Evolutionary conservation across 2,113 vertebrate genomes (phyloP), one percentile per base, ranked within the genome.

Genomic region (Xenotilapia flavipinnis): DNA sequence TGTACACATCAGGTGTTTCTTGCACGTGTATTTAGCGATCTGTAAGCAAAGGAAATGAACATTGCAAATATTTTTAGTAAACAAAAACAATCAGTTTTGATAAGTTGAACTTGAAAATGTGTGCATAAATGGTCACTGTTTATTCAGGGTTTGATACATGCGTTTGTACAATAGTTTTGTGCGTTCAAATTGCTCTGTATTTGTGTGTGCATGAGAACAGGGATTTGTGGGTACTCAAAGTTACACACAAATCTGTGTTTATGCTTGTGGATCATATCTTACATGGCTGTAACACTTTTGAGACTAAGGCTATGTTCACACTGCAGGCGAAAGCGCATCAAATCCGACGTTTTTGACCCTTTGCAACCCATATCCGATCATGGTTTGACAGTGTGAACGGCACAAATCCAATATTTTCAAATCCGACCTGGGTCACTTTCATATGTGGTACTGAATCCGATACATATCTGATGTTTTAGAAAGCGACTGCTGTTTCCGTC

Each of bases 351-450:
- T 56, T 56, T 1, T 56, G 23, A 56, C 12, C 54, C 12, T 26
- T 0, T 56, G 54, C 3, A 4, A 56, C 54, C 54, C 23, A 56
- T 56, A 56, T 56, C 12, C 12, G 0, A 56, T 26, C 54, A 56
- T 56, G 23, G 23, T 56, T 0, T 56, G 4, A 56, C 54, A 56
- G 12, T 26, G 23, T 56, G 23, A 56, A 56, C 23, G 0, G 12
- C 4, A 56, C 23, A 56, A 56, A 26, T 56, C 23, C 1, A 0
- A 26, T 56, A 26, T 56, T 56, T 56, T 26, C 21, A 56, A 55
- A 55, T 56, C 21, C 12, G 4, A 55, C 0, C 3, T 55, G 21
- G 3, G 21, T 26, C 54, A 56, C 54, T 56, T 56, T 56, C 2
- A 0, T 26, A 26, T 55, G 54, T 55, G 54, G 12, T 26, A 1